Evolutionary conservation across 1,140 invertebrate species (phyloP).

Genomic region (Sipha flava): DNA sequence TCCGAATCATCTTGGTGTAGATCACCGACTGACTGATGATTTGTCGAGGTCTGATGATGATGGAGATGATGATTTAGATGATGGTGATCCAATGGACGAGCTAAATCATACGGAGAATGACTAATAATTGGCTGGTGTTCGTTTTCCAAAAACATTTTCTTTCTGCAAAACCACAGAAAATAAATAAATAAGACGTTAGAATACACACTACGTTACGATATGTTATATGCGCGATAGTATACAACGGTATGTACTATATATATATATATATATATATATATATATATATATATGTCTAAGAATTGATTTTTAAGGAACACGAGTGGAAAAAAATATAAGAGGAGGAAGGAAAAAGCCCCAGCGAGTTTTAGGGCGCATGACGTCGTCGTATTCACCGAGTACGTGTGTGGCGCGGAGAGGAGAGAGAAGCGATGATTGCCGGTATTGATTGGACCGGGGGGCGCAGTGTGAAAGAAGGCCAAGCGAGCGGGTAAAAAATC

Average conservation of each 20-base stretch:
- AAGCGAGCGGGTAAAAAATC: conserved; percentile 31
- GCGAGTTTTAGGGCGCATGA: conserved; percentile 11
- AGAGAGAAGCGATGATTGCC: conserved; percentile 27
- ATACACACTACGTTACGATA: not conserved
- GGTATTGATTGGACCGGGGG: conserved; percentile 29
- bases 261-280: too few species aligned
- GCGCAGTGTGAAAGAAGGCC: conserved; percentile 24
- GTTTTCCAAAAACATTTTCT: conserved; percentile 30
- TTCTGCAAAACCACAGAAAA: not conserved
- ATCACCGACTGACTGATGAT: not conserved
- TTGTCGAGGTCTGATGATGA: not conserved
- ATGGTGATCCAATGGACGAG: not conserved
- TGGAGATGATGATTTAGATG: not conserved
- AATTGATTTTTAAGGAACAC: conserved; percentile 22
- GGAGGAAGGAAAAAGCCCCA: not conserved
- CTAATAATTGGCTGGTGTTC: conserved; percentile 1
- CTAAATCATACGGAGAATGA: not conserved
- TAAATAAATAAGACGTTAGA: too few species aligned
- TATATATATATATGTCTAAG: not conserved
- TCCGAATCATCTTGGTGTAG: conserved; percentile 20
- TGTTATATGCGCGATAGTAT: not conserved
- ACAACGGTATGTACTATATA: not conserved
- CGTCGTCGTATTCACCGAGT: not conserved
- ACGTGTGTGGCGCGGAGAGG: not conserved
- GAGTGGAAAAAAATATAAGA: not conserved